These are phyloP conservation scores for Suillia variegata DNA, from an alignment of 2,888 invertebrate genomes.

Conservation along the genomic window DNA sequence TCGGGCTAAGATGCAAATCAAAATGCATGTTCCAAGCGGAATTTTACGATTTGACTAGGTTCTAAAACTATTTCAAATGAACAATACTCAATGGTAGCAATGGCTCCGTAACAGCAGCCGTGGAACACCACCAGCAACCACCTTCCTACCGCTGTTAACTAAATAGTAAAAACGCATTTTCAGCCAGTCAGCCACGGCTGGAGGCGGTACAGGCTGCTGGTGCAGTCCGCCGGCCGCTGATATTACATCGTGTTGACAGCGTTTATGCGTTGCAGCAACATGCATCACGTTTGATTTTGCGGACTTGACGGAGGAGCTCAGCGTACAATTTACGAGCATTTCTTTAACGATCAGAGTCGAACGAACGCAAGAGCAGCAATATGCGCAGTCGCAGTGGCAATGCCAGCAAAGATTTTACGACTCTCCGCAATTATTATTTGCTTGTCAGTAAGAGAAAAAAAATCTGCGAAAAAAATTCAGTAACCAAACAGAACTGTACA, in stretches of 20 bases:
- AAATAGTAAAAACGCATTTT: no score
- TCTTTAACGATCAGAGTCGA: background rate
- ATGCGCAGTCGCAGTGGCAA: no score
- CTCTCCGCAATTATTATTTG: background rate
- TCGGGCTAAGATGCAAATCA: background rate
- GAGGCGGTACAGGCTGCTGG: no score
- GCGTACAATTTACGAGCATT: background rate
- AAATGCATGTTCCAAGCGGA: background rate
- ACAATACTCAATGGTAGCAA: background rate
- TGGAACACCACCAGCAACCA: background rate
- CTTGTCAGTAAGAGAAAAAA: background rate
- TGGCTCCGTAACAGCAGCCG: no score
- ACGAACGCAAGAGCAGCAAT: background rate
- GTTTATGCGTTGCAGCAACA: background rate
- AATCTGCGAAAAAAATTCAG: background rate
- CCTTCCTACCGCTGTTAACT: background rate
- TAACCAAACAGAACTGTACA: background rate
- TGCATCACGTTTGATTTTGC: background rate
- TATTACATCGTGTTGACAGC: background rate
- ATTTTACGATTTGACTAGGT: slow-evolving; percentile 4
- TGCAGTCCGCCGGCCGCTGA: no score
- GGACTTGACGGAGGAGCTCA: background rate
- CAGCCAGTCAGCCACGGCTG: no score
- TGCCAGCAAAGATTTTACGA: no score
- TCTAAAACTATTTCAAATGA: background rate